These are phyloP conservation scores for Pocota personata DNA, from an alignment of 2,888 invertebrate species.

Conservation along the genomic window DNA sequence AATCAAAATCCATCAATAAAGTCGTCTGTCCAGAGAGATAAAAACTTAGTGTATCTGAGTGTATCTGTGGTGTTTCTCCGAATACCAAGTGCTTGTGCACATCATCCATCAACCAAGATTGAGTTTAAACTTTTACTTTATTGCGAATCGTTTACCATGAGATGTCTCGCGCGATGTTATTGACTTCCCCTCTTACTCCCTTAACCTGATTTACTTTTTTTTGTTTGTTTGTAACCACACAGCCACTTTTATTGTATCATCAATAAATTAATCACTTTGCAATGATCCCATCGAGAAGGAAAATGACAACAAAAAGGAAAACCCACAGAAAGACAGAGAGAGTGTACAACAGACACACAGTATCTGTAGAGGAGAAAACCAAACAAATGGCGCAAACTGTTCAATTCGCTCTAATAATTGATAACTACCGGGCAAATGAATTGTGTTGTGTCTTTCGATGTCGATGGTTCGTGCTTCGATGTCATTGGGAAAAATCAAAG, in stretches of 20 bases:
- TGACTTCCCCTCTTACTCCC: slow-evolving; percentile 14
- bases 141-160: slow-evolving; percentile 38
- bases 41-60: not conserved
- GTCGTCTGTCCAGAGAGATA: not conserved
- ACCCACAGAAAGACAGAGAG: not conserved
- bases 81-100: slow-evolving; percentile 10
- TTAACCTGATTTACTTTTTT: slow-evolving; percentile 57
- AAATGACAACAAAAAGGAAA: slow-evolving; percentile 7
- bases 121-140: slow-evolving; percentile 57
- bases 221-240: not conserved
- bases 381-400: slow-evolving; percentile 53
- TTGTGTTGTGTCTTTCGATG: slow-evolving; percentile 31
- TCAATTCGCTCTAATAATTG: slow-evolving; percentile 62
- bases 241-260: slow-evolving; percentile 26
- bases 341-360: not conserved
- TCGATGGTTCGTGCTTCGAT: slow-evolving; percentile 19
- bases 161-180: slow-evolving; percentile 9
- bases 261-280: slow-evolving; percentile 58
- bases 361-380: slow-evolving; percentile 16
- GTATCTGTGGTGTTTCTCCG: slow-evolving; percentile 14
- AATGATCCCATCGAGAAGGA: slow-evolving; percentile 20
- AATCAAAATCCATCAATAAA: slow-evolving; percentile 32
- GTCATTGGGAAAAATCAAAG: slow-evolving; percentile 3
- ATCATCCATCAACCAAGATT: slow-evolving; percentile 45
- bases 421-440: slow-evolving; percentile 57